Conservation (phyloP, 2,888 invertebrate genomes). For the Micoletzkya japonica region DNA sequence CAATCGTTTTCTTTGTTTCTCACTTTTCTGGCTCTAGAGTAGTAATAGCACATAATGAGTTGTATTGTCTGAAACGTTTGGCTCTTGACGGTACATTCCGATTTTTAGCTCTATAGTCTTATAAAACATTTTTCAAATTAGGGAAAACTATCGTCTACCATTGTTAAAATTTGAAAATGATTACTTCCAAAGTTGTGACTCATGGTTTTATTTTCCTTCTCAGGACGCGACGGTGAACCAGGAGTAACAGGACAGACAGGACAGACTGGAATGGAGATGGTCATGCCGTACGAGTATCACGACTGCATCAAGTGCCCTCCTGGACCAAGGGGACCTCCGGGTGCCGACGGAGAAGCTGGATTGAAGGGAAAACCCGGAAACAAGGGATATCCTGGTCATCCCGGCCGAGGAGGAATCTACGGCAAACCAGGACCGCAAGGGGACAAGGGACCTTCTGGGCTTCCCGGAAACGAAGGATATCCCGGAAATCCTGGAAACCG, state of each 20-base stretch:
- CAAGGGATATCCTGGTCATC: slow-evolving; percentile 21
- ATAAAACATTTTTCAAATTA: too few relatives aligned
- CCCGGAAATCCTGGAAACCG: slow-evolving; percentile 13
- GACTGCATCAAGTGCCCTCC: slow-evolving; percentile 23
- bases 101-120: too few relatives aligned
- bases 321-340: slow-evolving; percentile 9
- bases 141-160: too few relatives aligned
- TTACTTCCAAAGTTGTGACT: too few relatives aligned
- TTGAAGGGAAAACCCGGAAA: background rate
- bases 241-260: slow-evolving; percentile 18
- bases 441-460: slow-evolving; percentile 7
- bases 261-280: slow-evolving; percentile 16
- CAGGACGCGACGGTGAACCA: slow-evolving; percentile 10
- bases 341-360: slow-evolving; percentile 25
- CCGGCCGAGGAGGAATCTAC: slow-evolving; percentile 15
- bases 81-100: too few relatives aligned
- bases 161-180: too few relatives aligned
- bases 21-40: too few relatives aligned
- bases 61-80: too few relatives aligned
- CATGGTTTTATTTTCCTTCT: too few relatives aligned
- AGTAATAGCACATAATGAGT: too few relatives aligned
- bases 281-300: slow-evolving; percentile 2
- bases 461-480: slow-evolving; percentile 16
- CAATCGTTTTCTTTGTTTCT: too few relatives aligned
- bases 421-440: slow-evolving; percentile 12